Conservation (phyloP, 2,113 vertebrate species). For the Asarcornis scutulata region DNA sequence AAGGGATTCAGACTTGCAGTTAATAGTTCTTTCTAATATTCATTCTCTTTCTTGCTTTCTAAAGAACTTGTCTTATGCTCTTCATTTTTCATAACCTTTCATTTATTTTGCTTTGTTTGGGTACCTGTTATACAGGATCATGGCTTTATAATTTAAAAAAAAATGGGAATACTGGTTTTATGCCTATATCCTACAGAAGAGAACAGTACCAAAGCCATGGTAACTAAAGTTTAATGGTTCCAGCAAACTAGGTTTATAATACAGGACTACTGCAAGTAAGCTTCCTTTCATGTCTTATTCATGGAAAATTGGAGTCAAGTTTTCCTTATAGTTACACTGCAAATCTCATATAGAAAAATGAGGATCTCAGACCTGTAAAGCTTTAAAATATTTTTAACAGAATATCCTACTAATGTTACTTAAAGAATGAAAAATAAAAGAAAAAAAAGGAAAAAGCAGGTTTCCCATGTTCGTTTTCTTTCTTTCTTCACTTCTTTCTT, state of each 20-base stretch:
- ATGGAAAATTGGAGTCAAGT: neutral
- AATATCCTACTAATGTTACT: neutral
- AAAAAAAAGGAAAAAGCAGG: neutral
- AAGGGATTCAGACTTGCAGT: neutral
- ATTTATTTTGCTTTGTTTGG: neutral
- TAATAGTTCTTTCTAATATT: neutral
- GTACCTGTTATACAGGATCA: neutral
- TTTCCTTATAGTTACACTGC: neutral
- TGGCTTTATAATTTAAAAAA: neutral
- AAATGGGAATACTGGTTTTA: neutral
- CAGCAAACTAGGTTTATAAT: neutral
- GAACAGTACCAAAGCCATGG: neutral
- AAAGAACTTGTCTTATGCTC: fast-evolving
- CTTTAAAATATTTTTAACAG: neutral
- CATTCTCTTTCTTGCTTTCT: neutral
- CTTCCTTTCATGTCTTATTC: neutral
- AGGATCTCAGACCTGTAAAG: neutral
- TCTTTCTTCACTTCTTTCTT: no score
- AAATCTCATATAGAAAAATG: neutral
- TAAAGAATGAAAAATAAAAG: neutral
- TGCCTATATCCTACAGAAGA: neutral
- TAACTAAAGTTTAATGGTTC: neutral
- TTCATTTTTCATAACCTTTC: neutral
- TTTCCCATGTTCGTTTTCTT: no score
- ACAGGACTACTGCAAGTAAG: neutral